phyloP scores from a whole-genome alignment of 2,113 vertebrate species.

The Zosterops lateralis region DNA sequence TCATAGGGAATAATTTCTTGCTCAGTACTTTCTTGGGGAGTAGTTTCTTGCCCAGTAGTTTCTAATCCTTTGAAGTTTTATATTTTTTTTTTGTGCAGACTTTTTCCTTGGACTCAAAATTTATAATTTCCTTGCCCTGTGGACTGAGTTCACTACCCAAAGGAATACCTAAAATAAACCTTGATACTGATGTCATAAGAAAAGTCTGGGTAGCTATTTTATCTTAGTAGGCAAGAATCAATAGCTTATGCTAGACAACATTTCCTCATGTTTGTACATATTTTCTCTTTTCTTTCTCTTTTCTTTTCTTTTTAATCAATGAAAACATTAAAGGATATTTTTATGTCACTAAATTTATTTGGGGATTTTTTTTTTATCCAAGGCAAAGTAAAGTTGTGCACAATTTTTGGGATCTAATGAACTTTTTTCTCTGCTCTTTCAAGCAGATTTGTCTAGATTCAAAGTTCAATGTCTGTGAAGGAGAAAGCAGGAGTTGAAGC shows the following conservation, averaged over 20 bases:
- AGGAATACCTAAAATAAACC: conserved; percentile 17
- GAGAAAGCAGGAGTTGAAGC: background rate
- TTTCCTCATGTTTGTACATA: background rate
- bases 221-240: background rate
- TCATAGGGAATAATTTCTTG: too few species aligned
- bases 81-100: background rate
- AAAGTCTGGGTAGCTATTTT: background rate
- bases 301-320: background rate
- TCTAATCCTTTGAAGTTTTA: background rate
- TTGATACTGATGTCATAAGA: conserved; percentile 10
- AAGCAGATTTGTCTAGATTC: background rate
- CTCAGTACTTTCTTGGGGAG: too few species aligned
- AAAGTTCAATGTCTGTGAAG: background rate
- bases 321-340: background rate
- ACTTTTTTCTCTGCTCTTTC: background rate
- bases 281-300: background rate
- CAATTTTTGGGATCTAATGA: background rate
- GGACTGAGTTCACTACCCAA: background rate
- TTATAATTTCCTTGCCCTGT: background rate
- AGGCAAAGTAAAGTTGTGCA: background rate
- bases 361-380: background rate
- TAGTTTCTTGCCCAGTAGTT: background rate
- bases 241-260: background rate
- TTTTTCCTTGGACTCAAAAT: background rate
- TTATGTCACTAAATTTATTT: background rate